Evolutionary conservation across 2,888 invertebrate genomes (phyloP), one percentile per base, ranked within the genome.

Genomic region (Cephus spinipes): DNA sequence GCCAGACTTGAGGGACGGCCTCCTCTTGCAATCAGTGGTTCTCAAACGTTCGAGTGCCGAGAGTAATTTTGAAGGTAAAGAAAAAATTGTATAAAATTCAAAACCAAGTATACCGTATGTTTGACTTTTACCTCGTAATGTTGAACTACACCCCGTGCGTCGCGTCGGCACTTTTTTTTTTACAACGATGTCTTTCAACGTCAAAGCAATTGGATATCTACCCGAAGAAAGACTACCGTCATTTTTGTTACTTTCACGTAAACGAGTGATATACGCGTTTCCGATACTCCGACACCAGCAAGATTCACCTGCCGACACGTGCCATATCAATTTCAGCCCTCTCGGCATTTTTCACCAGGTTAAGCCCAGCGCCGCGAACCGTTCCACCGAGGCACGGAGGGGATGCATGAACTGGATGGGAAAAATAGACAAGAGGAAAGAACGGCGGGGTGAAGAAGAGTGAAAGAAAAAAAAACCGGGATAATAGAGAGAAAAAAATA

Each of bases 401-500:
- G 23, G 23, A 23, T 9, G 55, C 55, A 23, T 6, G 9, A 9
- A 55, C 23, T 23, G 55, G 55, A 55, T 23, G 23, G 23, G 23
- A 55, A 55, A 55, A 55, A 55, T 23, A 55, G 55, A 55, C 55
- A 23, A 55, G 55, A 55, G 55, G 23, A 23, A 9, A 15, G 55
- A 55, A 23, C 23, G 55, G 6, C 55, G 34, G 73, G 35, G 68
- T 15, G 32, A 12, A 32, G 55, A 30, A 31, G 31, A 12, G 15
- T 32, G 71, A 40, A 15, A 6, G 40, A 40, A 23, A 40, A 40
- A 15, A 40, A 40, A 35, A 6, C 4, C 36, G 40, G 6, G 23
- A 15, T 33, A 77, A 80, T 76, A 80, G 55, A 75, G 15, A 79
- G 71, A 80, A 77, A 81, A 84, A 83, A 83, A 81, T 83, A 81